Evolutionary conservation across 2,888 invertebrate genomes (phyloP).

Genomic region (Ectropis crepuscularia): DNA sequence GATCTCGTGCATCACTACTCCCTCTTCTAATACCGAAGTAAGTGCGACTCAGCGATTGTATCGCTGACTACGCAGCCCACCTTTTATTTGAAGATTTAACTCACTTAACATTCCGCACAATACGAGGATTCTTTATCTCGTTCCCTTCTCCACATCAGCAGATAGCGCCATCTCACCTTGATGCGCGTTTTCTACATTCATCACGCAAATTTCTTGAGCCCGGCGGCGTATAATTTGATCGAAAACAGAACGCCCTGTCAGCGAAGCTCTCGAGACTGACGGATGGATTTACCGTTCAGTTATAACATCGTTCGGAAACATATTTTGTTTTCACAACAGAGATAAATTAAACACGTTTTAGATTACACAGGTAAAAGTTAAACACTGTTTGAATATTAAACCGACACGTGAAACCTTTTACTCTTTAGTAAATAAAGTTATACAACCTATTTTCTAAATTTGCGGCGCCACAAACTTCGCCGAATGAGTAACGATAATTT

Average conservation of each 20-base stretch:
- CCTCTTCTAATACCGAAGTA: slow-evolving; percentile 71
- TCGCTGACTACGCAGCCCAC: slow-evolving; percentile 72
- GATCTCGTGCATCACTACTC: slow-evolving; percentile 30
- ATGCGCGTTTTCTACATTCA: slow-evolving; percentile 59
- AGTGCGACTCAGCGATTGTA: slow-evolving; percentile 43
- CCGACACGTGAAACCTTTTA: slow-evolving; percentile 16
- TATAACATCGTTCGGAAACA: slow-evolving; percentile 42
- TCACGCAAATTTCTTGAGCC: slow-evolving; percentile 57
- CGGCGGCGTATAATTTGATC: slow-evolving; percentile 76
- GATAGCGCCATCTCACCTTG: slow-evolving; percentile 53
- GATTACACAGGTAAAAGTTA: slow-evolving; percentile 23
- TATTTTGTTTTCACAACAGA: slow-evolving; percentile 20
- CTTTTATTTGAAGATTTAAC: slow-evolving; percentile 82
- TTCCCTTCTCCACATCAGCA: slow-evolving; percentile 50
- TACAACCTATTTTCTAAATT: slow-evolving; percentile 21
- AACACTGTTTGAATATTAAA: slow-evolving; percentile 29
- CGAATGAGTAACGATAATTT: slow-evolving; percentile 33
- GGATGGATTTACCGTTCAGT: slow-evolving; percentile 45
- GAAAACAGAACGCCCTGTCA: slow-evolving; percentile 70
- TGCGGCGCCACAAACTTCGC: slow-evolving; percentile 22
- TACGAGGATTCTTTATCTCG: slow-evolving; percentile 66
- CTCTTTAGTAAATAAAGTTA: slow-evolving; percentile 18
- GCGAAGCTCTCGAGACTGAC: slow-evolving; percentile 63
- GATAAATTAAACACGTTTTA: slow-evolving; percentile 30
- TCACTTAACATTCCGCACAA: slow-evolving; percentile 75